phyloP scores from a whole-genome alignment of 2,888 invertebrate species.

The Drosophila nigricruria region DNA sequence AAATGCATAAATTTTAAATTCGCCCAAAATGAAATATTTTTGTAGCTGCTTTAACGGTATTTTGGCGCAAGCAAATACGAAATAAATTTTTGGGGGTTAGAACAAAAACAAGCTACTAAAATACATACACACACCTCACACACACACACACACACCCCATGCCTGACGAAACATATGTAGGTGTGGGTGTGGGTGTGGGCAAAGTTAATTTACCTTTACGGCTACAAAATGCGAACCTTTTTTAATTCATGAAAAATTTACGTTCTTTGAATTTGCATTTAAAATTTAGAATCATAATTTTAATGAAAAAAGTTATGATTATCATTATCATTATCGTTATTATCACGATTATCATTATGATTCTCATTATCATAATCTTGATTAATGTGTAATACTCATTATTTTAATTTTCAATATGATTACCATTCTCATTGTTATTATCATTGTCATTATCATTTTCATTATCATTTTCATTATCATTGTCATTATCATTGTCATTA shows the following conservation, averaged over 20 bases:
- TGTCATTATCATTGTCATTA: background rate
- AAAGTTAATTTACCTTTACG: conserved; percentile 31
- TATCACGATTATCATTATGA: background rate
- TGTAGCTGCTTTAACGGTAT: conserved; percentile 68
- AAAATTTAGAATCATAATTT: conserved; percentile 7
- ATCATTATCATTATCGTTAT: background rate
- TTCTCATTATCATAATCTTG: background rate
- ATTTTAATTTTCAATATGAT: background rate
- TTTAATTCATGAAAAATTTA: conserved; percentile 6
- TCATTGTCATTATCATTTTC: background rate
- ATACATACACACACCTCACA: conserved; percentile 1
- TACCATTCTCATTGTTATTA: background rate
- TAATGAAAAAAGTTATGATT: conserved; percentile 3
- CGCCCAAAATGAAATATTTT: conserved; percentile 57
- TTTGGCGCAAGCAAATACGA: conserved; percentile 66
- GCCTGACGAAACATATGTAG: conserved; percentile 6
- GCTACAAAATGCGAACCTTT: conserved; percentile 14
- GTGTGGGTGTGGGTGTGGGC: conserved; percentile 17
- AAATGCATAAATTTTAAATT: conserved; percentile 74
- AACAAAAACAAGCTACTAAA: conserved; percentile 4
- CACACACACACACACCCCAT: background rate
- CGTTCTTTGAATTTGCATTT: conserved; percentile 4
- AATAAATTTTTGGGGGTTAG: conserved; percentile 60
- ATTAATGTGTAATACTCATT: background rate
- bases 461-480: background rate